These are phyloP conservation scores for Actenoides lindsayi DNA, from an alignment of 2,113 vertebrate species.

Conservation along the genomic window DNA sequence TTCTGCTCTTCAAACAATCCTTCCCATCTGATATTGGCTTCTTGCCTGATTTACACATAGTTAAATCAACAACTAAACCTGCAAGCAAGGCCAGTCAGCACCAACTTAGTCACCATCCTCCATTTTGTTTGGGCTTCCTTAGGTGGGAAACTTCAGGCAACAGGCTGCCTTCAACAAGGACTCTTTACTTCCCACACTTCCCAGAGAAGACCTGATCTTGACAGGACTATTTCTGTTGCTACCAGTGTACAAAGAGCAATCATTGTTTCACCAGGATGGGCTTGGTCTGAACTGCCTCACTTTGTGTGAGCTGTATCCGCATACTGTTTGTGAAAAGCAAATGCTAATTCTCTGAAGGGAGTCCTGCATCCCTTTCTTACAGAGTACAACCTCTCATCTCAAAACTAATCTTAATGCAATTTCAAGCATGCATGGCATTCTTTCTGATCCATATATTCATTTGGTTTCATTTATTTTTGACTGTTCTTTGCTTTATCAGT, in stretches of 20 bases:
- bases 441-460: background rate
- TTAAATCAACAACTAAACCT: background rate
- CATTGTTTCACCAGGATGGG: background rate
- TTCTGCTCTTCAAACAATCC: background rate
- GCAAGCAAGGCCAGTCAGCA: background rate
- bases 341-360: background rate
- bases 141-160: background rate
- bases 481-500: background rate
- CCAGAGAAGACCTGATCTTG: background rate
- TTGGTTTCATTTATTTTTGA: background rate
- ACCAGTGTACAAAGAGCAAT: background rate
- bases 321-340: background rate
- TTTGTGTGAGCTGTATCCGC: background rate
- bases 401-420: background rate
- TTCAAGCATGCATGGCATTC: background rate
- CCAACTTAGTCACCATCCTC: background rate
- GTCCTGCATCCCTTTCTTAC: background rate
- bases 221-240: background rate
- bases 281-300: background rate
- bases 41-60: background rate
- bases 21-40: background rate
- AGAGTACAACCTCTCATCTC: background rate
- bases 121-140: background rate
- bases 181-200: background rate
- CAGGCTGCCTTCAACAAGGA: background rate